phyloP scores from a whole-genome alignment of 2,888 invertebrate genomes.

The Helobdella robusta region DNA sequence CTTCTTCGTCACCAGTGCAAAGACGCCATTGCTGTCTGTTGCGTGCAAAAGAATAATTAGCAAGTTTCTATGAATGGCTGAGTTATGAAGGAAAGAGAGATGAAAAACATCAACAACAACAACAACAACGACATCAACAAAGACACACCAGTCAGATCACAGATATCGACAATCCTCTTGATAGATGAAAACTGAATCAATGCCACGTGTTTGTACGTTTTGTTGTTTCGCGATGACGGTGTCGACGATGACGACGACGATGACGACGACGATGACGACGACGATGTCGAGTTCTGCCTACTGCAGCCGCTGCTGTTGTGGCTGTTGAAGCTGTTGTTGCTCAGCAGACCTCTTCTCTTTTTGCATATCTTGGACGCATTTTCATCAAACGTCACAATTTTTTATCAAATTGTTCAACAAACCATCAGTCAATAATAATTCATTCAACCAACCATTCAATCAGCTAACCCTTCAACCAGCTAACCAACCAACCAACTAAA shows the following conservation, averaged over 20 bases:
- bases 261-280: slow-evolving; percentile 1
- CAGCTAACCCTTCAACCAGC: neutral
- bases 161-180: slow-evolving; percentile 79
- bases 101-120: neutral
- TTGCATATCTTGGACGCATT: slow-evolving; percentile 21
- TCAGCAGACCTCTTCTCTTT: neutral
- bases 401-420: neutral
- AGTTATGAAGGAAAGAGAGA: neutral
- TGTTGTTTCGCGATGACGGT: slow-evolving; percentile 48
- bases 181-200: slow-evolving; percentile 78
- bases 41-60: too few relatives aligned
- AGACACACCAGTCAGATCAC: slow-evolving; percentile 66
- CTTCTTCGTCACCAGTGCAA: slow-evolving; percentile 63
- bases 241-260: neutral
- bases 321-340: neutral
- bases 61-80: too few relatives aligned
- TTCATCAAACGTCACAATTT: too few relatives aligned
- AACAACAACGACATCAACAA: neutral
- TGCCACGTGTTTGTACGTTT: slow-evolving; percentile 81
- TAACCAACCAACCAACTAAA: too few relatives aligned
- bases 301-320: too few relatives aligned
- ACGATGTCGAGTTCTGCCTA: too few relatives aligned
- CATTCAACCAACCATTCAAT: neutral
- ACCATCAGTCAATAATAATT: neutral
- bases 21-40: slow-evolving; percentile 75